Percentiles rank a stretch among this genome's conserved stretches.
These are phyloP conservation scores for Antigone vipio DNA, from an alignment of 2,113 vertebrate genomes.

Conservation along the genomic window DNA sequence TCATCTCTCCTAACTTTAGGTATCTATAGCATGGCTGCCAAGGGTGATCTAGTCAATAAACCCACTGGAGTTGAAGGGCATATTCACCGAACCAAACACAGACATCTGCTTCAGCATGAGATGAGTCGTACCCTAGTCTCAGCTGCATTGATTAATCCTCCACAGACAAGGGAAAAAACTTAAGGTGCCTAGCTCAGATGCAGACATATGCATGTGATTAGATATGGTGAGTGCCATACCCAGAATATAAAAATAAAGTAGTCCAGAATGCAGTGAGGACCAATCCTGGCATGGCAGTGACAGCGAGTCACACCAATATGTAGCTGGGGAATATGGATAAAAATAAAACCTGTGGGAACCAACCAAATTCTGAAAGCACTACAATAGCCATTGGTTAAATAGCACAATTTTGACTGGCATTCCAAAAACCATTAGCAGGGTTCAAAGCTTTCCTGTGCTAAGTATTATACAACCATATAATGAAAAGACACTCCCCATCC, in stretches of 20 bases:
- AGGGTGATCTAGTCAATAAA: background rate
- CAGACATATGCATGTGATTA: background rate
- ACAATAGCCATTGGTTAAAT: background rate
- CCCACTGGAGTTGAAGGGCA: background rate
- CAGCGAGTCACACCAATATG: background rate
- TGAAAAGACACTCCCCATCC: background rate
- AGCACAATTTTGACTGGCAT: background rate
- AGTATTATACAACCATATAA: background rate
- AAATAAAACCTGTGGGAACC: slow-evolving; percentile 17
- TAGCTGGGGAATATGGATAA: background rate
- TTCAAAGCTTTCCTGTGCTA: background rate
- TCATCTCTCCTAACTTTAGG: background rate
- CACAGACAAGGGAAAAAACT: background rate
- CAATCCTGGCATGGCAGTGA: background rate
- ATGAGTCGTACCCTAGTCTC: background rate
- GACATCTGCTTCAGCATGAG: background rate
- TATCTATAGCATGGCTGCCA: background rate
- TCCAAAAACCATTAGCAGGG: background rate
- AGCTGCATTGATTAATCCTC: background rate
- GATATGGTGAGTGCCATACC: background rate
- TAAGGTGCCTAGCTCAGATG: background rate
- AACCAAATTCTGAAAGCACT: background rate
- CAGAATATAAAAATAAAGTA: background rate
- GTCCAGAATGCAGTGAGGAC: background rate
- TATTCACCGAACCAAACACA: background rate